Conservation (phyloP, 2,797 vertebrate species). For the Falco concolor region DNA sequence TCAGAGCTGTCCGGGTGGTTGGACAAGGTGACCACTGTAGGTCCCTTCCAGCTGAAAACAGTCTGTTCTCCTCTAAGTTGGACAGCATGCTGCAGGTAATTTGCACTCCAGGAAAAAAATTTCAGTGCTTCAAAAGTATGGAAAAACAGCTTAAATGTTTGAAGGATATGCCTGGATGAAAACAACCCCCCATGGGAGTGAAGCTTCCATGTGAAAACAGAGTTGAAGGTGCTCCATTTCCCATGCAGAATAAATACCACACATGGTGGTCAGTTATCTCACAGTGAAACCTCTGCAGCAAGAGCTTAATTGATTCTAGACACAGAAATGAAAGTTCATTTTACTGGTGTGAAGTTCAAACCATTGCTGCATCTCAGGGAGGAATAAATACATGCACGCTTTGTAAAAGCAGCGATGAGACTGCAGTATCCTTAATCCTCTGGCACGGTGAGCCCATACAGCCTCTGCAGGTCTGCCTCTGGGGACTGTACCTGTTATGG, state of each 20-base stretch:
- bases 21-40: no score
- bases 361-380: neutral
- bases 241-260: neutral
- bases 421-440: neutral
- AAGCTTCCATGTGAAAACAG: neutral
- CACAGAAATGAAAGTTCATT: neutral
- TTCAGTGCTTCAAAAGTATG: no score
- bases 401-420: neutral
- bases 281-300: neutral
- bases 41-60: no score
- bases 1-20: no score
- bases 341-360: neutral
- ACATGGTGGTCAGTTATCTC: no score
- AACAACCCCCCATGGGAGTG: accelerated
- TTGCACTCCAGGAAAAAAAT: no score
- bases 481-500: neutral
- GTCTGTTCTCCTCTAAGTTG: no score
- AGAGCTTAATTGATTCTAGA: neutral
- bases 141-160: neutral
- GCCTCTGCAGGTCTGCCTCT: no score
- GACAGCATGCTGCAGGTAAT: neutral
- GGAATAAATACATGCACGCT: neutral
- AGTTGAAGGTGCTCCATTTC: neutral
- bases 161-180: neutral
- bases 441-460: neutral